phyloP scores from a whole-genome alignment of 2,113 vertebrate genomes.

The Formicarius rufipectus region DNA sequence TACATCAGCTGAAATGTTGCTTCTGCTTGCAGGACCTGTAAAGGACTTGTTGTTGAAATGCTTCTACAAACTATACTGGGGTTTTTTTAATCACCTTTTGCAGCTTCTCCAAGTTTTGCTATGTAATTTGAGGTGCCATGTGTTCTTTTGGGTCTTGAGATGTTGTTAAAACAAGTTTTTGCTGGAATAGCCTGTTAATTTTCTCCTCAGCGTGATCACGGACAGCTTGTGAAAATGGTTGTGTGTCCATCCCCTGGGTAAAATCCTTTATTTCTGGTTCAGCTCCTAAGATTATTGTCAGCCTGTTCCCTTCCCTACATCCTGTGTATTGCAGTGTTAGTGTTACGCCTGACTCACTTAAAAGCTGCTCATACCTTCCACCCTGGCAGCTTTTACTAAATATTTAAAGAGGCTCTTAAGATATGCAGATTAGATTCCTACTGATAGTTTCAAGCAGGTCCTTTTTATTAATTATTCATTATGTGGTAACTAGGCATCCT shows the following conservation, averaged over 20 bases:
- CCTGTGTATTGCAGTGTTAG: not conserved
- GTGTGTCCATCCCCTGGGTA: not conserved
- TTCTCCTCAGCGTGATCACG: not conserved
- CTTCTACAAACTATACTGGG: not conserved
- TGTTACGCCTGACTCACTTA: not conserved
- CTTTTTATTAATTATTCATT: conserved; percentile 67
- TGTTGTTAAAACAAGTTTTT: not conserved
- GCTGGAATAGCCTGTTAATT: not conserved
- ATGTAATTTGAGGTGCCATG: not conserved
- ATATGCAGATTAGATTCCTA: conserved; percentile 63
- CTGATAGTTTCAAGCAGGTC: conserved; percentile 50
- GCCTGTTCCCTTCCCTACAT: not conserved
- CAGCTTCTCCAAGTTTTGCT: not conserved
- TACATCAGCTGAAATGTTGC: not conserved
- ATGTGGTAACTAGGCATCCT: conserved; percentile 45
- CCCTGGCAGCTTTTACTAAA: conserved; percentile 55
- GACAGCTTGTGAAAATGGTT: not conserved
- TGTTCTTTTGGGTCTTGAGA: not conserved
- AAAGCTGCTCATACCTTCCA: conserved; percentile 16
- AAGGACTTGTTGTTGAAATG: not conserved
- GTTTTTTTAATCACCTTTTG: not conserved
- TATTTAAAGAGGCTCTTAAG: conserved; percentile 67
- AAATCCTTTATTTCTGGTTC: not conserved
- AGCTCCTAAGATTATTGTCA: not conserved
- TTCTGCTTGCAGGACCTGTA: not conserved